Evolutionary conservation across 2,888 invertebrate genomes (phyloP), one percentile per base, ranked within the genome.

Genomic region (Nomada hirtipes): DNA sequence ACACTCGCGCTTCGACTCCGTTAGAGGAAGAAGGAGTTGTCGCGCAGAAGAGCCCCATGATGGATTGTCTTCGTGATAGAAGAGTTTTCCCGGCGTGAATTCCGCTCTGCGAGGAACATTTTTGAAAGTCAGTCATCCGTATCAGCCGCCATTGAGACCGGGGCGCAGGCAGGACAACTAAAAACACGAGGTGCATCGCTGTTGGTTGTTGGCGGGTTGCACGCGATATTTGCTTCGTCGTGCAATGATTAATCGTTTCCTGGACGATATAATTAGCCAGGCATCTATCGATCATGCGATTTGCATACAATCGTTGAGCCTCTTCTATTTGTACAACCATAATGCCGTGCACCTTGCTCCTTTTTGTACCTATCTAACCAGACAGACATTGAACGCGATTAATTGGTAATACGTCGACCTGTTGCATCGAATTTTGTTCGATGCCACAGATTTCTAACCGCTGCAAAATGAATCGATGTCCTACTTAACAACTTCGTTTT

Each of bases 1-100:
- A 91, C 90, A 83, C 85, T 88, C 85, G 83, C 86, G 85, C 86
- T 87, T 87, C 83, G 72, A 72, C 85, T 84, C 78, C 70, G 61
- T 69, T 53, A 47, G 42, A 44, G 64, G 74, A 79, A 79, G 76
- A 87, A 86, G 88, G 83, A 87, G 85, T 86, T 79, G 88, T 87
- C 86, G 85, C 77, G 79, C 72, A 59, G 63, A 60, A 76, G 85
- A 81, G 76, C 18, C 59, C 15, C 70, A 68, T 82, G 76, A 86
- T 86, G 80, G 86, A 86, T 86, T 68, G 82, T 61, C 71, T 55
- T 53, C 67, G 52, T 29, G 61, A 55, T 36, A 20, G 55, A 71
- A 59, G 81, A 79, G 84, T 82, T 74, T 86, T 78, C 84, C 52
- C 67, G 47, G 74, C 73, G 55, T 59, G 42, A 76, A 61, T 83